Evolutionary conservation across 2,888 invertebrate species (phyloP).

Genomic region (Patella ulyssiponensis): DNA sequence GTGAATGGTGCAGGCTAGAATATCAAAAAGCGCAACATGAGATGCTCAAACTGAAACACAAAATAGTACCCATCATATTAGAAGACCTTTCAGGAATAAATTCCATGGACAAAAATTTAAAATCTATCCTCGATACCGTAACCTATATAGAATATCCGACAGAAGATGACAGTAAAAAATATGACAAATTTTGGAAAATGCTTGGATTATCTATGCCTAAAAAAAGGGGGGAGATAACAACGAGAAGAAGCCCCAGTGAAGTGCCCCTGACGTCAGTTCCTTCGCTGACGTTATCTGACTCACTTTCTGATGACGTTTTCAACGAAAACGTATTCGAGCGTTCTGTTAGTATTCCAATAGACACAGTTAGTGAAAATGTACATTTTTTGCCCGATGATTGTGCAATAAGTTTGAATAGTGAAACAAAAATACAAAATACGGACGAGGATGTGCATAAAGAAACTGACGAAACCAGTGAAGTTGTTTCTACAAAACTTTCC

Average conservation of each 20-base stretch:
- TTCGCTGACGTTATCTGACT: not conserved
- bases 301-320: constrained; percentile 27
- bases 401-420: not conserved
- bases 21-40: constrained; percentile 63
- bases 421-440: no score
- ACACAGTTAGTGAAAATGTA: no score
- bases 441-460: no score
- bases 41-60: constrained; percentile 60
- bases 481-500: no score
- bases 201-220: constrained; percentile 52
- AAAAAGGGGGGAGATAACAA: constrained; percentile 30
- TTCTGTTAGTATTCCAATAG: not conserved
- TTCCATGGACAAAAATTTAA: constrained; percentile 48
- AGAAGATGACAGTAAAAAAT: constrained; percentile 36
- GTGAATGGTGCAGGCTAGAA: constrained; percentile 61
- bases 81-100: constrained; percentile 44
- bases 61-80: constrained; percentile 57
- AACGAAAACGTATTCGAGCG: not conserved
- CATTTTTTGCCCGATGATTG: not conserved
- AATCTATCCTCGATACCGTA: constrained; percentile 50
- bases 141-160: constrained; percentile 57
- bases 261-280: constrained; percentile 17
- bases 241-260: constrained; percentile 18
- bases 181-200: constrained; percentile 52
- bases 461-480: no score